Conservation (phyloP, 2,797 vertebrate genomes). For the Muscicapa striata region DNA sequence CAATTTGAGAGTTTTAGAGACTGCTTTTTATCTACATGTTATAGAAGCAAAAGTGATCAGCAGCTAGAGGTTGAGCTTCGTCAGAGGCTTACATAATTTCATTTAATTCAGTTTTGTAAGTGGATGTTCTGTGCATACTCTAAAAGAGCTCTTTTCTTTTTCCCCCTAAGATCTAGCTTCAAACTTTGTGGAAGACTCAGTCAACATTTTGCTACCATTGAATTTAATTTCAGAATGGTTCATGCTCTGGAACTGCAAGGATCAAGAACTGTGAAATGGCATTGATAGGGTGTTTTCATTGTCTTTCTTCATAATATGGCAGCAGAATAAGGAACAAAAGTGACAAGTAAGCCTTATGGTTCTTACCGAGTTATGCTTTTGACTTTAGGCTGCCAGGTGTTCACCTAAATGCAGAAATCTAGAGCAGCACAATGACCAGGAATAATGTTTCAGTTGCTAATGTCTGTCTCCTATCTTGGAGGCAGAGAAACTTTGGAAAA, state of each 20-base stretch:
- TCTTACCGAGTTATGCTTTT: neutral
- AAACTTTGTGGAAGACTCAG: neutral
- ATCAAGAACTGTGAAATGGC: neutral
- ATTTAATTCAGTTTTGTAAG: neutral
- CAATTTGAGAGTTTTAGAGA: neutral
- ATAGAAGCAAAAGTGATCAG: neutral
- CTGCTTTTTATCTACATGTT: fast-evolving
- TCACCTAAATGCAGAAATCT: neutral
- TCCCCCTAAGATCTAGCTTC: neutral
- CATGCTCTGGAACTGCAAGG: neutral
- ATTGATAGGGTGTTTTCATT: neutral
- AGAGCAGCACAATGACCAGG: neutral
- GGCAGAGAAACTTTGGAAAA: neutral
- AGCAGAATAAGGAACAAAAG: neutral
- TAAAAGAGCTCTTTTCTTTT: neutral
- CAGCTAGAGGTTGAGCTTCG: neutral
- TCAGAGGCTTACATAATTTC: neutral
- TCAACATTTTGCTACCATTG: neutral
- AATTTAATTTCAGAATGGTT: neutral
- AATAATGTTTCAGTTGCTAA: neutral
- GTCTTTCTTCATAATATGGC: neutral
- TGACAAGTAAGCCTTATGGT: neutral
- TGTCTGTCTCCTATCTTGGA: neutral
- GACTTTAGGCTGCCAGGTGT: neutral
- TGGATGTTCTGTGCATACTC: neutral